phyloP scores from a whole-genome alignment of 2,113 vertebrate genomes.

The Penelope pileata region DNA sequence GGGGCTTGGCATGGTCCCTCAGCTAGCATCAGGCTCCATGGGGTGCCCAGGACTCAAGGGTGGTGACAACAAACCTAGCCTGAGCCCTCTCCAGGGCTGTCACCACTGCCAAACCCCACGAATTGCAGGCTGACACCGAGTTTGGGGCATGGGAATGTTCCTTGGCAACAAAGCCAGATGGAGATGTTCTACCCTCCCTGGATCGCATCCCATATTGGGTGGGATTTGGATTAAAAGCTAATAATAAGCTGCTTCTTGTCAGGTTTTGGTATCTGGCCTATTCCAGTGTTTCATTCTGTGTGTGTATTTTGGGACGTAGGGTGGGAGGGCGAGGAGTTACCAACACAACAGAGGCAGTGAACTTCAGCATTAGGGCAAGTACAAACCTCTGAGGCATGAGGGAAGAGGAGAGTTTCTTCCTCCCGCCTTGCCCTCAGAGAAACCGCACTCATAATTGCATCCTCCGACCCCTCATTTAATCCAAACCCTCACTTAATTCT shows the following conservation, averaged over 20 bases:
- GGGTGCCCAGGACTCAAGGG: neutral
- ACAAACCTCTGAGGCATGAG: neutral
- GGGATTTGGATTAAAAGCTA: neutral
- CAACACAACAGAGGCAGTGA: neutral
- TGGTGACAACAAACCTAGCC: neutral
- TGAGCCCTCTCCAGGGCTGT: neutral
- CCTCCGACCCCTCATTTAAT: neutral
- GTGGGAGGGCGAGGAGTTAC: neutral
- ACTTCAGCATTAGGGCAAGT: neutral
- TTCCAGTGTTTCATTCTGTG: neutral
- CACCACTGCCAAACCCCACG: neutral
- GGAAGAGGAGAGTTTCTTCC: neutral
- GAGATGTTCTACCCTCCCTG: neutral
- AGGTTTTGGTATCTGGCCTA: neutral
- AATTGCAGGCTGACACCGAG: neutral
- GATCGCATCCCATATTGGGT: neutral
- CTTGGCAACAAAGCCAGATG: neutral
- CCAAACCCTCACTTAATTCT: neutral
- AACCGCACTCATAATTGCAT: neutral
- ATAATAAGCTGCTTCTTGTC: neutral
- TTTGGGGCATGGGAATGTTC: neutral
- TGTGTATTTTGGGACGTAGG: accelerated
- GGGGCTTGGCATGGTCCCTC: neutral
- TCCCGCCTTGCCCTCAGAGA: neutral
- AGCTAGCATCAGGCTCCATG: accelerated